phyloP scores from a whole-genome alignment of 2,888 invertebrate genomes.

The Lochmaea capreae region DNA sequence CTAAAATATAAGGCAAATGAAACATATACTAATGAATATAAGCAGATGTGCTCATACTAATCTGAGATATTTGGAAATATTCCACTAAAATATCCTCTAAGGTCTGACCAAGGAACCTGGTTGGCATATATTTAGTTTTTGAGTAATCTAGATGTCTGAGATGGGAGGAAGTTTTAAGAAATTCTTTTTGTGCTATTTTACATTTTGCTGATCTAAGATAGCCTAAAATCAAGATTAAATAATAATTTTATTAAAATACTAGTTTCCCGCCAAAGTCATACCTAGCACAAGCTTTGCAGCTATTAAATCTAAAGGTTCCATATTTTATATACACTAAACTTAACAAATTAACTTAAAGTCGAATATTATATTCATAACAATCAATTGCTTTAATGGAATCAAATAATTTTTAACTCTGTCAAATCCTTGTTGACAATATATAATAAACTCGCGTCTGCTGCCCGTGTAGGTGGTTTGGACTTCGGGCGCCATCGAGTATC shows the following conservation, averaged over 20 bases:
- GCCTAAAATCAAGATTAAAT: slow-evolving; percentile 52
- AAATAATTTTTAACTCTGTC: no score
- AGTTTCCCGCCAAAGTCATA: slow-evolving; percentile 43
- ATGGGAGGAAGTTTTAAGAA: slow-evolving; percentile 56
- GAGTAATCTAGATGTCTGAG: slow-evolving; percentile 52
- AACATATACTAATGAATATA: slow-evolving; percentile 1
- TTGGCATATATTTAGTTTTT: slow-evolving; percentile 58
- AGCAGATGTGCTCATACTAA: slow-evolving; percentile 54
- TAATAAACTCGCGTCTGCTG: no score
- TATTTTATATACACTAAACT: slow-evolving; percentile 11
- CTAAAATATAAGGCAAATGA: slow-evolving; percentile 46
- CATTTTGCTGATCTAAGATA: slow-evolving; percentile 61
- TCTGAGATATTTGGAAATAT: slow-evolving; percentile 60
- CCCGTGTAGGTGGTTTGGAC: no score
- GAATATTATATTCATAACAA: background rate
- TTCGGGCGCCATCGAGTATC: no score
- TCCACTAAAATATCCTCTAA: slow-evolving; percentile 61
- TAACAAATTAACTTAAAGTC: background rate
- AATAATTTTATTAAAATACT: slow-evolving; percentile 31
- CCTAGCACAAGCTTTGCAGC: slow-evolving; percentile 46
- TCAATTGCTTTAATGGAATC: background rate
- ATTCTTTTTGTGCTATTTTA: slow-evolving; percentile 56
- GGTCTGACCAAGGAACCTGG: slow-evolving; percentile 59
- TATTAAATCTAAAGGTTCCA: slow-evolving; percentile 40
- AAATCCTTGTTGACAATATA: no score